A percentile compares a stretch with the other conserved stretches of the same genome.
These are phyloP conservation scores for Periophthalmus modestus DNA, from an alignment of 2,113 vertebrate genomes.

Conservation along the genomic window DNA sequence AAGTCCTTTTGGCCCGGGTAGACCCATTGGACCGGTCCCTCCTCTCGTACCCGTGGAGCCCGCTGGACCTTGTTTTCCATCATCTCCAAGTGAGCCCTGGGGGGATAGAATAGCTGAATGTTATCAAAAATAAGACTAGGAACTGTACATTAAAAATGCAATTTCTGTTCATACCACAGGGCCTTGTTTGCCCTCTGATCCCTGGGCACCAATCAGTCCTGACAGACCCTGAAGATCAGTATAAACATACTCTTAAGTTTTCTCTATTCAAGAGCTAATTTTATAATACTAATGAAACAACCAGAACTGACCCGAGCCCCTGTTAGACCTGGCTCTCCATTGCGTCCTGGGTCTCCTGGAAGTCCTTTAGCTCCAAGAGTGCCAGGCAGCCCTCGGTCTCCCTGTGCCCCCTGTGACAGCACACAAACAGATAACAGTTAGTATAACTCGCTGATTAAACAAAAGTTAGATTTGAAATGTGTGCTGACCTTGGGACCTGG, in stretches of 20 bases:
- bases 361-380: constrained; percentile 87
- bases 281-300: not conserved
- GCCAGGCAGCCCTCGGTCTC: constrained; percentile 88
- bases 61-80: constrained; percentile 88
- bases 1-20: constrained; percentile 93
- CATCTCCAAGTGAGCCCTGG: constrained; percentile 91
- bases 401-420: constrained; percentile 85
- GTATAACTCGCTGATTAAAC: not conserved
- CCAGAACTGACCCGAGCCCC: constrained; percentile 89
- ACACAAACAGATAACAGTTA: not conserved
- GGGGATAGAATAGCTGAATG: not conserved
- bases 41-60: constrained; percentile 89
- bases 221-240: constrained; percentile 83
- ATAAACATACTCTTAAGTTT: not conserved
- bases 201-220: constrained; percentile 88
- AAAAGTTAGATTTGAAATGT: not conserved
- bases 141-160: not conserved
- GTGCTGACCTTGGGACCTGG: constrained; percentile 89
- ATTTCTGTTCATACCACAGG: constrained; percentile 80
- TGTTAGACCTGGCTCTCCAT: constrained; percentile 90
- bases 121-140: not conserved
- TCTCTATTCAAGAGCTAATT: not conserved
- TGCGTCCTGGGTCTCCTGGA: constrained; percentile 89
- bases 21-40: constrained; percentile 88
- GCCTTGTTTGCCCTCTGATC: constrained; percentile 92